Conservation (phyloP, 1,140 invertebrate genomes). For the Battus philenor region DNA sequence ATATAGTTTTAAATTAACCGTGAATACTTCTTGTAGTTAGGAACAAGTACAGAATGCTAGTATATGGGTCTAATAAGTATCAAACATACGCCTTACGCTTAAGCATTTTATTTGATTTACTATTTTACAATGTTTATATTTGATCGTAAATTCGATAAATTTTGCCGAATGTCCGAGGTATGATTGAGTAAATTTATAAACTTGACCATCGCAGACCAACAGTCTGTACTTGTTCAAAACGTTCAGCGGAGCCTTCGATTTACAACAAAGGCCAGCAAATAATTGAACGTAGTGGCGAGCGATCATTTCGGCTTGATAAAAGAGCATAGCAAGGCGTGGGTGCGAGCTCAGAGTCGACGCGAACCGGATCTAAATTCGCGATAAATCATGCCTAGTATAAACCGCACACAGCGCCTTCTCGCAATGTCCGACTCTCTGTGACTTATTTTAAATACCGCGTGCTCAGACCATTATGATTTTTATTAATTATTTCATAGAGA, state of each 20-base stretch:
- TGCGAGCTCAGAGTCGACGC: conserved; percentile 27
- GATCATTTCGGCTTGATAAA: conserved; percentile 59
- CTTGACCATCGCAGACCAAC: conserved; percentile 9
- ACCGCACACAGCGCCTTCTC: conserved; percentile 5
- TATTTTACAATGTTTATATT: too few species aligned
- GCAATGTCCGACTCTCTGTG: neutral
- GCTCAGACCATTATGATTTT: too few species aligned
- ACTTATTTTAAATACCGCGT: conserved; percentile 8
- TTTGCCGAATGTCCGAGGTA: too few species aligned
- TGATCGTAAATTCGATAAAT: too few species aligned
- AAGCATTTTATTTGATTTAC: too few species aligned
- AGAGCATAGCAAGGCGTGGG: conserved; percentile 53
- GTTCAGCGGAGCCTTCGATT: conserved; percentile 11
- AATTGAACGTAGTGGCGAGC: conserved; percentile 33
- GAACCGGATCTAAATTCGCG: conserved; percentile 54
- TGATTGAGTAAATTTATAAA: conserved; percentile 5
- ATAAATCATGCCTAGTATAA: conserved; percentile 53
- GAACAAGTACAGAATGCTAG: too few species aligned
- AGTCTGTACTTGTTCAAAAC: conserved; percentile 2
- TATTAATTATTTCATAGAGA: too few species aligned
- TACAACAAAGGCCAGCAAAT: conserved; percentile 33
- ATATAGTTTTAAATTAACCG: conserved; percentile 16
- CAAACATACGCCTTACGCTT: too few species aligned
- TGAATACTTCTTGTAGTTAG: conserved; percentile 7
- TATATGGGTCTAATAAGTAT: too few species aligned